Evolutionary conservation across 2,888 invertebrate genomes (phyloP).

Genomic region (Scrobipalpa atriplicella): DNA sequence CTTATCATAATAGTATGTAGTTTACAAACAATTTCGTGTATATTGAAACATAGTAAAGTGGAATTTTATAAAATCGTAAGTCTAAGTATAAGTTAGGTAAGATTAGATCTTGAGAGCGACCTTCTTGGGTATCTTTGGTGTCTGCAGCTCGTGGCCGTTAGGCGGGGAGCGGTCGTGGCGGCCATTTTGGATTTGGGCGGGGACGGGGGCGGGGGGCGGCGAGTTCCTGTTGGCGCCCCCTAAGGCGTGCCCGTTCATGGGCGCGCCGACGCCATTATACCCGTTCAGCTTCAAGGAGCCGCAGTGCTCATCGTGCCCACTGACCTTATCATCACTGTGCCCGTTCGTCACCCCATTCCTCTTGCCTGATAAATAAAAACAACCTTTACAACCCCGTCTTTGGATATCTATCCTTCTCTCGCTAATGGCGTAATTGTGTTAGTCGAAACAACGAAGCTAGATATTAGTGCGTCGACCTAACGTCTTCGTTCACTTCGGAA

Average conservation of each 20-base stretch:
- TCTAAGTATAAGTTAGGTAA: constrained; percentile 50
- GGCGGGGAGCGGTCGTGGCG: constrained; percentile 37
- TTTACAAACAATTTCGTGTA: constrained; percentile 56
- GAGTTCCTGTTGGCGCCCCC: constrained; percentile 37
- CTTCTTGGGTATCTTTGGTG: constrained; percentile 78
- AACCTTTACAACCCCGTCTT: constrained; percentile 52
- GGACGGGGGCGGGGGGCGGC: constrained; percentile 38
- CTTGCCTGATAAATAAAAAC: constrained; percentile 64
- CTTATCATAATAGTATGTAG: constrained; percentile 43
- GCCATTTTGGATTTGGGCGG: constrained; percentile 40
- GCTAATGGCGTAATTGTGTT: constrained; percentile 74
- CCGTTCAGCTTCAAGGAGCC: constrained; percentile 45
- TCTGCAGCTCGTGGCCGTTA: constrained; percentile 62
- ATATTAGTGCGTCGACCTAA: constrained; percentile 33
- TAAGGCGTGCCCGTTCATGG: constrained; percentile 40
- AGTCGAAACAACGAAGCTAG: constrained; percentile 41
- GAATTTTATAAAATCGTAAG: constrained; percentile 66
- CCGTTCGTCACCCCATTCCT: constrained; percentile 50
- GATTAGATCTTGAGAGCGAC: constrained; percentile 73
- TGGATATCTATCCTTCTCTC: constrained; percentile 39
- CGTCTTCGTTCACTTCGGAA: constrained; percentile 54
- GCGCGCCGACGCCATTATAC: constrained; percentile 36
- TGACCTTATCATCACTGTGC: constrained; percentile 41
- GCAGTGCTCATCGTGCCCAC: constrained; percentile 37
- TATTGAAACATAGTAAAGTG: constrained; percentile 65